Base-by-base conservation (phyloP, 2,888 invertebrate species). In the Criorhina ranunculi region DNA sequence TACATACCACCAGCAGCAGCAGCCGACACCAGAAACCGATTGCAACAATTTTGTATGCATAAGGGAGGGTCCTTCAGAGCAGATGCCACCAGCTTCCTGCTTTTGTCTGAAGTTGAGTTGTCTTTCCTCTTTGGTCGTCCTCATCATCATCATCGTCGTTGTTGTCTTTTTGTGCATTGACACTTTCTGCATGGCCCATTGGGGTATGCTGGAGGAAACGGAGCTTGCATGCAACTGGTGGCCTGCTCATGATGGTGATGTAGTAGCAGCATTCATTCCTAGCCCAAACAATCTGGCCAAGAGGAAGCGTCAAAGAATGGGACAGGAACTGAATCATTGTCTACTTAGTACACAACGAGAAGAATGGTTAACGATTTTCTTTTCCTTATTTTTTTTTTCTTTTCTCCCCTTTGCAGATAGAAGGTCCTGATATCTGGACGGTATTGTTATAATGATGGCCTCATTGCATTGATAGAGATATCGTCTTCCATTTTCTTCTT, bases 251-350 rank as follows among this genome's bases (percentile, higher is more conserved):
- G 78, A 83, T 83, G 78, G 83, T 83, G 83, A 83, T 73, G 62
- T 75, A 78, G 83, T 64, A 55, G 83, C 57, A 55, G 78, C 29
- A 75, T 62, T 75, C 73, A 69, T 78, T 73, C 40, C 78, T 64
- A 42, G 55, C 55, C 66, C 67, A 53, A 73, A 49, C 73, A 78
- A 73, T 83, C 83, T 78, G 78, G 60, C 53, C 78, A 31, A 67
- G 46, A 78, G 78, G 78, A 83, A 69, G 49, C 64, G 55, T 64
- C 73, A 62, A 64, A 73, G 78, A 75, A 78, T 75, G 78, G 78
- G 67, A 35, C 64, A 83, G 83, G 78, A 83, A 83, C 83, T 78
- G 78, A 83, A 83, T 83, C 83, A 83, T 83, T 83, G 83, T 83
- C 83, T 78, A 83, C 78, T 83, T 78, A 73, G 83, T 49, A 51